Base-by-base conservation (phyloP, 2,888 invertebrate genomes). In the Hoplodrina blanda region DNA sequence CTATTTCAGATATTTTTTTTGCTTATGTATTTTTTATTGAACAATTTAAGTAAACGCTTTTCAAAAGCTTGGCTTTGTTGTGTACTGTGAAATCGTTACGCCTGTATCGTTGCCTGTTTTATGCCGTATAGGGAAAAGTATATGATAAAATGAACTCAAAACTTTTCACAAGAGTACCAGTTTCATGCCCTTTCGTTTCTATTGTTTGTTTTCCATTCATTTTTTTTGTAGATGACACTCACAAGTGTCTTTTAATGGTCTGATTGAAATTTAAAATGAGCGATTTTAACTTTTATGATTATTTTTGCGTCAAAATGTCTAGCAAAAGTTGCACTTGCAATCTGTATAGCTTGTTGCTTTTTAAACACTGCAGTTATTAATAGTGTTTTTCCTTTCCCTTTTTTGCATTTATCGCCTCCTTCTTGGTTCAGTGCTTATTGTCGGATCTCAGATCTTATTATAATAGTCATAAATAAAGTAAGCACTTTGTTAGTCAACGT, bases 401-500 rank as follows among this genome's bases (percentile, higher is more conserved):
- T 59, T 59, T 52, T 10, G 11, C 0, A 11, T 53, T 53, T 10
- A 41, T 4, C 6, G 7, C 15, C 25, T 41, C 6, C 44, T 25
- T 8, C 49, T 37, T 53, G 10, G 1, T 6, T 52, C 11, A 7
- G 4, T 56, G 11, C 33, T 25, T 46, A 8, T 13, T 46, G 44
- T 46, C 17, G 11, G 46, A 2, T 46, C 17, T 46, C 46, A 17
- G 17, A 19, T 50, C 50, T 19, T 37, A 17, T 7, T n/a, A 60
- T 49, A 60, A 30, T 5, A 65, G 15, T 25, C 15, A 25, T 67
- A 68, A 15, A 37, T 37, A 37, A 67, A 54, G 3, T 53, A 4
- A 49, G 1, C 33, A 49, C 65, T 64, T 62, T 74, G 65, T 64
- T 25, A 65, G 20, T 15, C 19, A 53, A 50, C 17, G 20, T 44